Percentiles rank a stretch among this genome's conserved stretches.
These are phyloP conservation scores for Sylvicapra grimmia DNA, from an alignment of 2,113 vertebrate species.

Conservation along the genomic window DNA sequence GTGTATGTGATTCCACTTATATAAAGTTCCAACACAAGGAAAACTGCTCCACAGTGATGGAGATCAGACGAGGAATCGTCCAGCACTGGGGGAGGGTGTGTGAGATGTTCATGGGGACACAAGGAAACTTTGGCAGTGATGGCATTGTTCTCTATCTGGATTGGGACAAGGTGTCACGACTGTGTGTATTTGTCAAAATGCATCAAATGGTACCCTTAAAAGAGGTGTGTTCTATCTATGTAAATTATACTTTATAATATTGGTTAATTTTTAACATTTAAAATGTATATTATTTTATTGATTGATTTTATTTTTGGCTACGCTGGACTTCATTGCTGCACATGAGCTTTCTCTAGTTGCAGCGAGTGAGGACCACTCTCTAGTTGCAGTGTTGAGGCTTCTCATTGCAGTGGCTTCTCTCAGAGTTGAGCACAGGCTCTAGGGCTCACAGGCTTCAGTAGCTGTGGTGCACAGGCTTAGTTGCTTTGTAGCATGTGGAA, in stretches of 20 bases:
- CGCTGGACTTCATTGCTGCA: not conserved
- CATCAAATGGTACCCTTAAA: not conserved
- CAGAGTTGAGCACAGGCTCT: not conserved
- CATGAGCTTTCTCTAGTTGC: not conserved
- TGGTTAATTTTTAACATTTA: not conserved
- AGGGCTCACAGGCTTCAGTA: not conserved
- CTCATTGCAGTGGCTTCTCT: not conserved
- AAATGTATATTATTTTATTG: not conserved
- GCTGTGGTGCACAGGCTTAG: not conserved
- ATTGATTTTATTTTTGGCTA: not conserved
- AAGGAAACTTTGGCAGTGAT: too few relatives aligned
- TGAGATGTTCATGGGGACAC: not conserved
- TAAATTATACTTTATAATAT: not conserved
- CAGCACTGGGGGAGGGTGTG: accelerated
- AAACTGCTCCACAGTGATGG: not conserved
- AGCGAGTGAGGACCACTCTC: not conserved
- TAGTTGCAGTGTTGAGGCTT: not conserved
- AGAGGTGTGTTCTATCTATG: not conserved
- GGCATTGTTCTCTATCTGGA: not conserved
- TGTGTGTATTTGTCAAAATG: not conserved
- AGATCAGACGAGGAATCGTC: not conserved
- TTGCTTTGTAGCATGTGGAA: not conserved
- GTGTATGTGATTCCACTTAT: not conserved
- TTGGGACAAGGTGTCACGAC: not conserved
- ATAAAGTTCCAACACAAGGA: not conserved